Base-by-base conservation (phyloP, 64 coral and sea anemone genomes). In the Stichodactyla mertensii region DNA sequence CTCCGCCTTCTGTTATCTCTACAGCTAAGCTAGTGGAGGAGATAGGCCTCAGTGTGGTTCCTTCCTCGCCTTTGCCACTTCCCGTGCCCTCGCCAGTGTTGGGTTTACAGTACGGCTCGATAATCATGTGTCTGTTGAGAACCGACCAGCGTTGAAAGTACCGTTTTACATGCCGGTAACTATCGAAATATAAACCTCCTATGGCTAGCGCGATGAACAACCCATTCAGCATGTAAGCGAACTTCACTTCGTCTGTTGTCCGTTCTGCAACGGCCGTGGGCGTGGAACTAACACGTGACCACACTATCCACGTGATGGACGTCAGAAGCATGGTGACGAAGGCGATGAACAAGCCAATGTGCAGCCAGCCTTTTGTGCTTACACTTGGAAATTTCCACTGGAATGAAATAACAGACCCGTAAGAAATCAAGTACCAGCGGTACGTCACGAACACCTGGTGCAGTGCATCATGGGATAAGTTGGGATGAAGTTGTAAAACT, bases 141-240 rank as follows among this genome's bases (percentile, higher is more conserved):
- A 94, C 87, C 20, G 90, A 85, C 97, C 97, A 99, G 7, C 93
- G 85, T 83, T 92, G 91, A 78, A 87, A 95, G 64, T 99, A 99
- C 22, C 86, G 84, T 26, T 90, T 92, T 55, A 94, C 88, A 87
- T 99, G 96, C 5, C 93, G 85, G 6, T 94, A 87, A 59, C 92
- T 99, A 85, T 99, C 96, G 83, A 99, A 92, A 82, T 99, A 99
- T n/a, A 99, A 71, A 22, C 97, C 97, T 28, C 93, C 87, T 61
- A 94, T 55, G 56, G 97, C 97, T 56, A 99, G 78, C 15, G 93
- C 90, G 52, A 99, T 95, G 59, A 99, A 99, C 55, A 92, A 90
- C 11, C 97, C 97, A 83, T 99, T 99, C 82, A 99, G 83, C 87
- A 94, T 94, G 57, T 99, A 99, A 7, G 97, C 97, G 86, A 95